Base-by-base conservation (phyloP, 2,888 invertebrate genomes). In the Troides oblongomaculatus region DNA sequence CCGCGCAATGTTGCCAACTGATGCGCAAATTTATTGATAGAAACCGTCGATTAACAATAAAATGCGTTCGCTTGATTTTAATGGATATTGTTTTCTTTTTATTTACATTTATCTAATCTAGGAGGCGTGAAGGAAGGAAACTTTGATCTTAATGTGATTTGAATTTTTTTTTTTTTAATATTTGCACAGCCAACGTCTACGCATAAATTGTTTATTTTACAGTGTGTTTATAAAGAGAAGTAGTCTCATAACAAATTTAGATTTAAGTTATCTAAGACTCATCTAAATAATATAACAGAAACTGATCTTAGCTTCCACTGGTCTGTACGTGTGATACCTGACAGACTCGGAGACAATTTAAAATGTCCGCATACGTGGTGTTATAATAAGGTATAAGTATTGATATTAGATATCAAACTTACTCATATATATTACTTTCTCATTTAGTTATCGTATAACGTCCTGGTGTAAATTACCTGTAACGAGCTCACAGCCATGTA, bases 81-180 rank as follows among this genome's bases (percentile, higher is more conserved):
- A 8, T 66, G 56, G 59, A 69, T 6, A 66, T 66, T 63, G 66
- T 63, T 70, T 70, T 66, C 53, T 62, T 62, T 66, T 61, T 53
- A 50, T 50, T 60, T 53, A 66, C 36, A 61, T 61, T 10, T 66
- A 61, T 21, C 50, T 66, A 46, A 39, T 43, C 43, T 36, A 18
- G 17, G 23, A 14, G 50, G 50, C 50, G 50, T 1, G 50, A 39
- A 50, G 50, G 17, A 50, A 17, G 18, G 17, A 50, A 50, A 46
- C 46, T 14, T 17, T 50, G 18, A 50, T 50, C 18, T 50, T 50
- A 17, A 50, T 17, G 50, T 14, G 4, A 50, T 50, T 17, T 50
- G 10, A 50, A 50, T 10, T 39, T 39, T 46, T 8, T 14, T 14
- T 50, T 50, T 50, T 50, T 5, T 14, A 50, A 50, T 50, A 14